Percentiles rank a stretch among this genome's conserved stretches.
Conservation (phyloP, 2,888 invertebrate species). For the Parnassius mnemosyne region DNA sequence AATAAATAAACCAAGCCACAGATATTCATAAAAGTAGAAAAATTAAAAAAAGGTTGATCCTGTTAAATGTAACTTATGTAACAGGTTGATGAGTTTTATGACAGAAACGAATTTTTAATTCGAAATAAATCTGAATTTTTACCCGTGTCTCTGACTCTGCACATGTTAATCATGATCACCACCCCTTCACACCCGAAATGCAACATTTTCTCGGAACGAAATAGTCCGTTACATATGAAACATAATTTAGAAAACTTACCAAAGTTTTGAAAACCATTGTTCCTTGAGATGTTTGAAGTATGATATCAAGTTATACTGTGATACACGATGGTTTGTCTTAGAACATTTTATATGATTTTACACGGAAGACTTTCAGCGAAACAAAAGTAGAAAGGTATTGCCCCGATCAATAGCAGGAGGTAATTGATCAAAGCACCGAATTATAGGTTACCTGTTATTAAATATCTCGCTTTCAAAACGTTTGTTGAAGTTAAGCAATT, state of each 20-base stretch:
- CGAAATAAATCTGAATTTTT: no score
- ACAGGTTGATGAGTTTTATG: no score
- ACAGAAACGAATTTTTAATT: no score
- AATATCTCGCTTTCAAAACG: slow-evolving; percentile 24
- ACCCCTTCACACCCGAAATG: no score
- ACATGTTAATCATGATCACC: no score
- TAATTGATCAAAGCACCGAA: slow-evolving; percentile 33
- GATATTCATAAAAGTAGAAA: no score
- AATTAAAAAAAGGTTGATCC: no score
- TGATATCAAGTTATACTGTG: slow-evolving; percentile 45
- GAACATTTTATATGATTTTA: slow-evolving; percentile 61
- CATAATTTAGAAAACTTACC: slow-evolving; percentile 44
- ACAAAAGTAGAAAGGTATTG: slow-evolving; percentile 61
- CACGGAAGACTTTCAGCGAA: slow-evolving; percentile 53
- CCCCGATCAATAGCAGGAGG: slow-evolving; percentile 34
- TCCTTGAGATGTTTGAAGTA: slow-evolving; percentile 34
- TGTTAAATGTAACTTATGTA: no score
- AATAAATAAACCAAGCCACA: no score
- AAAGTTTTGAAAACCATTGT: slow-evolving; percentile 53
- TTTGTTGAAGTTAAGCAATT: slow-evolving; percentile 8
- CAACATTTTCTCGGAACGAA: no score
- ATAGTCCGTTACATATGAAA: no score
- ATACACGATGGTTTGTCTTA: slow-evolving; percentile 35
- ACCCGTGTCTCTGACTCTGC: no score
- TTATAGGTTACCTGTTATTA: slow-evolving; percentile 20